phyloP scores from a whole-genome alignment of 2,888 invertebrate genomes.

The Drosophila limbata region DNA sequence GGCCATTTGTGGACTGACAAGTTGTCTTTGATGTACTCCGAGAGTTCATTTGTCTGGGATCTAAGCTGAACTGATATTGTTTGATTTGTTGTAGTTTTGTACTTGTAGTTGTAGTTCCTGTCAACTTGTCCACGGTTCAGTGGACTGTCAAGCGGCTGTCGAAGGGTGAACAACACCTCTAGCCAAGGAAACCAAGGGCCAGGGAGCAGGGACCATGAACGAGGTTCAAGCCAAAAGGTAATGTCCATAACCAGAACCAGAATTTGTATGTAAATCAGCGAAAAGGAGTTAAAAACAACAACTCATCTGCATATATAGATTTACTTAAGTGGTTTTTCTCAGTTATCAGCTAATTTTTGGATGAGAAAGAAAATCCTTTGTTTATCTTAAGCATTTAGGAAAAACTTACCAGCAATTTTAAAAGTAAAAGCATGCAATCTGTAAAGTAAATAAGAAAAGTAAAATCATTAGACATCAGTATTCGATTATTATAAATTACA shows the following conservation, averaged over 20 bases:
- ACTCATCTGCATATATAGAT: slow-evolving; percentile 38
- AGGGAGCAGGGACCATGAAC: neutral
- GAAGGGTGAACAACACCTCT: slow-evolving; percentile 54
- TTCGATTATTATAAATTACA: slow-evolving; percentile 9
- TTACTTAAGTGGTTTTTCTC: slow-evolving; percentile 43
- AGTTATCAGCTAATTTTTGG: slow-evolving; percentile 44
- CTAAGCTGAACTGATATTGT: slow-evolving; percentile 55
- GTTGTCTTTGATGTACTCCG: slow-evolving; percentile 62
- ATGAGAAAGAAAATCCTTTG: slow-evolving; percentile 20
- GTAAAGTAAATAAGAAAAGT: slow-evolving; percentile 42
- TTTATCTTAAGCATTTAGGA: slow-evolving; percentile 17
- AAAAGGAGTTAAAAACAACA: slow-evolving; percentile 6
- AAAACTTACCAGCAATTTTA: slow-evolving; percentile 58
- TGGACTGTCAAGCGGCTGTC: slow-evolving; percentile 57
- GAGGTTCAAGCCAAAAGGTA: slow-evolving; percentile 19
- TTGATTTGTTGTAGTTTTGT: slow-evolving; percentile 48
- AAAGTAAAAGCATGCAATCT: slow-evolving; percentile 59
- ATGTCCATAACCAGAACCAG: slow-evolving; percentile 25
- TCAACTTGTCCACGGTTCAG: slow-evolving; percentile 64
- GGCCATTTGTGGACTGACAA: slow-evolving; percentile 55
- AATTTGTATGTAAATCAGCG: slow-evolving; percentile 16
- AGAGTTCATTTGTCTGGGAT: slow-evolving; percentile 49
- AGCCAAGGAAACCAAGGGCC: neutral
- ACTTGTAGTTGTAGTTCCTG: slow-evolving; percentile 35
- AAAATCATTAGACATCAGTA: slow-evolving; percentile 26